phyloP scores from a whole-genome alignment of 2,113 vertebrate genomes.

The Struthio camelus region DNA sequence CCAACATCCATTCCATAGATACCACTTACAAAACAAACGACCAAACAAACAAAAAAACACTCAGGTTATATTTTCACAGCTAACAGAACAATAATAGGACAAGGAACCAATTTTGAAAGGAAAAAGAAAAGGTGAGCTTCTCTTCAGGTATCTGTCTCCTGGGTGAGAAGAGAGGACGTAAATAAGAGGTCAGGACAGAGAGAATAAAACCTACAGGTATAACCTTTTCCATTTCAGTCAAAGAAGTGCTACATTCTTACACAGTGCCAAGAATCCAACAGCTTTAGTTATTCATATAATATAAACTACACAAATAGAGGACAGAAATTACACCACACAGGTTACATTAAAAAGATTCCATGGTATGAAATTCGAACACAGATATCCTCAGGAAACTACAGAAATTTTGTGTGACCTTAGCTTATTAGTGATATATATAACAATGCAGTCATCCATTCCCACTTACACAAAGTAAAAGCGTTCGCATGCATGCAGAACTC shows the following conservation, averaged over 20 bases:
- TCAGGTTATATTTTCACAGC: background rate
- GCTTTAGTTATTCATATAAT: background rate
- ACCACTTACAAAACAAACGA: too few species aligned
- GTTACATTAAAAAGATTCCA: background rate
- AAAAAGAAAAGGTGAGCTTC: background rate
- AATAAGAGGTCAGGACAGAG: background rate
- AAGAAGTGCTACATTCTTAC: background rate
- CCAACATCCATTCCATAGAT: background rate
- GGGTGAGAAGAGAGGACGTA: background rate
- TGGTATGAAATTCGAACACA: background rate
- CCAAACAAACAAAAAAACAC: background rate
- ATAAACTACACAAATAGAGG: background rate
- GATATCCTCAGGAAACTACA: background rate
- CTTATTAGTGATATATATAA: background rate
- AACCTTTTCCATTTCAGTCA: background rate
- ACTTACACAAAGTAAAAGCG: fast-evolving
- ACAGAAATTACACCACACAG: background rate
- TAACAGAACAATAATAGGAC: background rate
- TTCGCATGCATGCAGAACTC: background rate
- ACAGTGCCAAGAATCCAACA: background rate
- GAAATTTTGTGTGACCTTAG: background rate
- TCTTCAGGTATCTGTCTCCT: background rate
- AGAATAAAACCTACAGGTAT: background rate
- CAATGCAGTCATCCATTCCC: background rate
- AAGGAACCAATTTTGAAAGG: background rate